Base-by-base conservation (phyloP, 2,888 invertebrate species). In the Aromia moschata region DNA sequence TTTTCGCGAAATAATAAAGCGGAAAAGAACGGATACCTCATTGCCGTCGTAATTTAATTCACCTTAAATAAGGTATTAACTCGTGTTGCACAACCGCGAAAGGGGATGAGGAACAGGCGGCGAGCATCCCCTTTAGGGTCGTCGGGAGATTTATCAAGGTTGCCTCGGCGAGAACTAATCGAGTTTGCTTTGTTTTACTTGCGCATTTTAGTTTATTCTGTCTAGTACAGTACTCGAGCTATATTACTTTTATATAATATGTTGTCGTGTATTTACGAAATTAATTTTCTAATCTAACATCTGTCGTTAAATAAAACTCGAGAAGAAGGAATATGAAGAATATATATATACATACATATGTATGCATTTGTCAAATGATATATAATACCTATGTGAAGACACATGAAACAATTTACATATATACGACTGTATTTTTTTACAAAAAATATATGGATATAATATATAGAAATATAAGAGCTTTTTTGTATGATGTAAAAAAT, bases 101-200 rank as follows among this genome's bases (percentile, higher is more conserved):
- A 37, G 15, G 20, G 37, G 25, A 37, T 25, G 38, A 10, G 49
- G 17, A 15, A 49, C 17, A 20, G 49, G 7, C 2, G 38, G 10
- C 49, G 20, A 37, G n/a, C 37, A 37, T 49, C n/a, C 15, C 31
- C 30, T 25, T 43, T 40, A 40, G 10, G 7, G 36, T 33, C 7
- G 25, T 25, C 25, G 3, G 7, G 25, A 46, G 33, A 46, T 46
- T 36, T 33, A 15, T 46, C 16, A 46, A 16, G 46, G 12, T 31
- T 46, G 46, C 17, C 15, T 46, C 33, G 17, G 36, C 36, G 46
- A 11, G 17, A 36, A 16, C 36, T 47, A 47, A 47, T 47, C 17
- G 11, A 47, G 46, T 36, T 36, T 33, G 10, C 20, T 47, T 18
- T 25, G 14, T 25, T 25, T 44, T 7, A 41, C 14, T 17, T 47